Evolutionary conservation across 2,888 invertebrate species (phyloP), one percentile per base, ranked within the genome.

Genomic region (Mythimna vitellina): DNA sequence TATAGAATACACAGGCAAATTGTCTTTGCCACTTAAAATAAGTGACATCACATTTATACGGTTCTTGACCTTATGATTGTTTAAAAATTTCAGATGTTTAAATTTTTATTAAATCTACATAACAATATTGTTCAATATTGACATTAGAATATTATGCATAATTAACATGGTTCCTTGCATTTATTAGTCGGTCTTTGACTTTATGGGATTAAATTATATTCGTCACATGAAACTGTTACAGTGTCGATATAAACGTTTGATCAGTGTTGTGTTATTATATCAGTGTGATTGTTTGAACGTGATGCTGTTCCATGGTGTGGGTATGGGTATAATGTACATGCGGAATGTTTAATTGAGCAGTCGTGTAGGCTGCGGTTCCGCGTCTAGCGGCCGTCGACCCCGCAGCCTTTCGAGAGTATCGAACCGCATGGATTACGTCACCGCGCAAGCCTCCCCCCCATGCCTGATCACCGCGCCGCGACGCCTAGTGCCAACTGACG

Each of bases 301-400:
- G 73, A 74, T 68, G 71, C 69, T 81, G 82, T 86, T 86, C 78
- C 83, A 86, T 80, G 77, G 81, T 81, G 83, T 82, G 75, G 81
- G 82, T 87, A 87, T 83, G 75, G 78, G 81, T 87, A 87, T 89
- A 89, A 89, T 90, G 89, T 91, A 89, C 89, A 92, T 92, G 93
- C 91, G 91, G 93, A 93, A 93, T 93, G 93, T 93, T 93, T 94
- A 94, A 95, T 94, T 95, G 95, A 94, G 93, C 90, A 89, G 92
- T 90, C 89, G 94, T 92, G 93, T 93, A 93, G 94, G 94, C 94
- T 89, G 93, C 88, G 87, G 94, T 93, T 95, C 95, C 93, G 95
- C 94, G 92, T 96, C 95, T 95, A 95, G 95, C 92, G 95, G 93
- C 81, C 95, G 89, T 91, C 92, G 94, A 95, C 94, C 95, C 87